Evolutionary conservation across 2,113 vertebrate species (phyloP).

Genomic region (Condylura cristata): DNA sequence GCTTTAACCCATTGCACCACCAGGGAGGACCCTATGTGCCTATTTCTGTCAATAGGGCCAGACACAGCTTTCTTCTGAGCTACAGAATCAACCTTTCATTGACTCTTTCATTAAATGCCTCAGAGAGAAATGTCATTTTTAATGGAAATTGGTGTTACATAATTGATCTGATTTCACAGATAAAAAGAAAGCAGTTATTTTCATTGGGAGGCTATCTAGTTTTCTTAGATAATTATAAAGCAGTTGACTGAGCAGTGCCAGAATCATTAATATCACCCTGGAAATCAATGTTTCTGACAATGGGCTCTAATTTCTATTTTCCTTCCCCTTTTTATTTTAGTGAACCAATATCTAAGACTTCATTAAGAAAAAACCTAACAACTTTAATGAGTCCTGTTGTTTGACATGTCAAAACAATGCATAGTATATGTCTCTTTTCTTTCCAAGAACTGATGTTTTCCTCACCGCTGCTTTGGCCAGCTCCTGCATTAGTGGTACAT

Average conservation of each 20-base stretch:
- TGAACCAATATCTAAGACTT: not conserved
- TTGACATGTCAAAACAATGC: not conserved
- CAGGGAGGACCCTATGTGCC: too few species aligned
- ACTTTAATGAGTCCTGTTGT: not conserved
- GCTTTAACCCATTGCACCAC: too few species aligned
- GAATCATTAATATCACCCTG: constrained; percentile 8
- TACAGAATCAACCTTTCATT: not conserved
- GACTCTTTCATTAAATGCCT: constrained; percentile 35
- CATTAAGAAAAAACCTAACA: not conserved
- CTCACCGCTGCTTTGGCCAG: not conserved
- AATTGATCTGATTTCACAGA: constrained; percentile 50
- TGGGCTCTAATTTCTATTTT: constrained; percentile 26
- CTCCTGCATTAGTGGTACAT: not conserved
- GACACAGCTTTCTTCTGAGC: not conserved
- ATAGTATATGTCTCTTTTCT: not conserved
- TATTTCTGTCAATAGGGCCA: not conserved
- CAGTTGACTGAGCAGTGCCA: not conserved
- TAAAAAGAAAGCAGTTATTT: constrained; percentile 50
- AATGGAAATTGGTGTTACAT: constrained; percentile 46
- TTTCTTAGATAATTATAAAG: constrained; percentile 44
- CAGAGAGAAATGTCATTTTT: constrained; percentile 49
- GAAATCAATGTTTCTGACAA: constrained; percentile 22
- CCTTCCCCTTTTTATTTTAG: constrained; percentile 15
- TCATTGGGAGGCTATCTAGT: not conserved
- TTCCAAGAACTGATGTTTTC: not conserved